Evolutionary conservation across 2,888 invertebrate genomes (phyloP), one percentile per base, ranked within the genome.

Genomic region (Mycalesis mineus): DNA sequence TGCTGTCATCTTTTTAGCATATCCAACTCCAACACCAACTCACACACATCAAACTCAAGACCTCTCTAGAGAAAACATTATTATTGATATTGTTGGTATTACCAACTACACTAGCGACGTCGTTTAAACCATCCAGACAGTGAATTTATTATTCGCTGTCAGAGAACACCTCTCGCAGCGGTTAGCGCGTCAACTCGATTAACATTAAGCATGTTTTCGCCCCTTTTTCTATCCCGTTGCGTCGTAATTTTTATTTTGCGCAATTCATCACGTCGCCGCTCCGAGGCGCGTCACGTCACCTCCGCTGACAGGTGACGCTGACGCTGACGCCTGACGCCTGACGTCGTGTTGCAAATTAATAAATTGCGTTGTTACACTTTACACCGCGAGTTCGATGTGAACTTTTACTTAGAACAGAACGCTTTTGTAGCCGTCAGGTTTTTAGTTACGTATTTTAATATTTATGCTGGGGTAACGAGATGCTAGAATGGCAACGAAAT

Each of bases 241-340:
- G 74, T 75, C 74, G 81, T 83, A 80, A 83, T 82, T 83, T 83
- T 82, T 82, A 83, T 80, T 83, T 79, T 76, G 69, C 76, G 77
- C 82, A 78, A 82, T 83, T 82, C 81, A 78, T 83, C 82, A 82
- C 81, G 82, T 76, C 76, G 58, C 63, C 51, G 17, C 13, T 62
- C 58, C 66, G 60, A 55, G 60, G 60, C 61, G 66, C 58, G 59
- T 53, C 60, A 56, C 53, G 65, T 68, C 65, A 65, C 68, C 69
- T 73, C 73, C 59, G 72, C 75, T 81, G 78, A 80, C 82, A 79
- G 80, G 81, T 80, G 78, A 80, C 78, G 77, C 72, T 67, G 22
- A 22, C 22, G 22, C 22, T 22, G 22, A 22, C 22, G 22, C 22
- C 22, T 22, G 22, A 22, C 22, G 77, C 72, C 67, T 72, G 74